Conservation (phyloP, 2,113 vertebrate genomes). For the Thryonomys swinderianus region DNA sequence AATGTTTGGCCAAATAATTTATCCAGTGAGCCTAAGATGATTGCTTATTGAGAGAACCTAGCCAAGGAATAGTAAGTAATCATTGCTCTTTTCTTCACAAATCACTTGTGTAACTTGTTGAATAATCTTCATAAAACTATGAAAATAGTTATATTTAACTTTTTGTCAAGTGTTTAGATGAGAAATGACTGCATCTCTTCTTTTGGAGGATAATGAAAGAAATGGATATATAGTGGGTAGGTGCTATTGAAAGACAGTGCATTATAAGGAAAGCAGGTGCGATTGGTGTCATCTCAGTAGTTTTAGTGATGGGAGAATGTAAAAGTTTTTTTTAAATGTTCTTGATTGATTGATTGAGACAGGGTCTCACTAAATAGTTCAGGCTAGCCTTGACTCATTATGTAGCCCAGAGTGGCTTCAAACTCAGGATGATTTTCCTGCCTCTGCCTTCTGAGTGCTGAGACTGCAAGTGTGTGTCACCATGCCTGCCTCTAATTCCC, state of each 20-base stretch:
- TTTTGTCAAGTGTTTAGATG: not conserved
- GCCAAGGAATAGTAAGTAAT: not conserved
- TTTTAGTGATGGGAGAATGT: not conserved
- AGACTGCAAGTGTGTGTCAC: too few relatives aligned
- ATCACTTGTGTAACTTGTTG: not conserved
- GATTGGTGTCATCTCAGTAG: not conserved
- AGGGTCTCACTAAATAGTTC: too few relatives aligned
- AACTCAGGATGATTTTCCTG: too few relatives aligned
- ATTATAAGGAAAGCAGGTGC: not conserved
- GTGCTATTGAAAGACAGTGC: not conserved
- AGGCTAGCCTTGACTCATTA: too few relatives aligned
- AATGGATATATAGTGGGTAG: not conserved
- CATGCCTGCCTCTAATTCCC: too few relatives aligned
- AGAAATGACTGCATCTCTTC: slow-evolving; percentile 27
- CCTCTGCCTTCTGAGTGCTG: too few relatives aligned
- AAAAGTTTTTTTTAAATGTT: slow-evolving; percentile 19
- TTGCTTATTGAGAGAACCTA: not conserved
- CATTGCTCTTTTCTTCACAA: not conserved
- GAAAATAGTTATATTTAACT: not conserved
- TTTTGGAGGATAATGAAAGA: not conserved
- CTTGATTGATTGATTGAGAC: too few relatives aligned
- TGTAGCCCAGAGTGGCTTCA: too few relatives aligned
- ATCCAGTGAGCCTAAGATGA: not conserved
- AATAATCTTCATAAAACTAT: slow-evolving; percentile 7
- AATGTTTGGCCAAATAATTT: slow-evolving; percentile 30